Percentiles rank a stretch among this genome's conserved stretches.
Conservation (phyloP, 1,140 invertebrate genomes). For the Adelges cooleyi region DNA sequence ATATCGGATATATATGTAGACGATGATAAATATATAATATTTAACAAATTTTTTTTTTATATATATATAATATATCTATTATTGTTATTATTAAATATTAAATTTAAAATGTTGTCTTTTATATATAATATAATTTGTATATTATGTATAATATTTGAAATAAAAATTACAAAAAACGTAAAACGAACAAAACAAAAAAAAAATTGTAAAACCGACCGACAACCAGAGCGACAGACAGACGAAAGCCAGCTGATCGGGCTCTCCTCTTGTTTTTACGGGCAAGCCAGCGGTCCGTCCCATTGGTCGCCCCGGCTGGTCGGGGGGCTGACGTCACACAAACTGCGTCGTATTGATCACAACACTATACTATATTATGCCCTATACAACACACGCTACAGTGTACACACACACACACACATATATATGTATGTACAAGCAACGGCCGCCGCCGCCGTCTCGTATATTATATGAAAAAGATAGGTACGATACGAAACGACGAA, state of each 20-base stretch:
- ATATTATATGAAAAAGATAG: no score
- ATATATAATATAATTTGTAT: no score
- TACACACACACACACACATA: no score
- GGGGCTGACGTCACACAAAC: conserved; percentile 25
- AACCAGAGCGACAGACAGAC: conserved; percentile 25
- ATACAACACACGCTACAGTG: background rate
- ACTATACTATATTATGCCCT: background rate
- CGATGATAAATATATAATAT: no score
- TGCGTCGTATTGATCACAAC: conserved; percentile 28
- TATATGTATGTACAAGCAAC: no score
- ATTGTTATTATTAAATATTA: no score
- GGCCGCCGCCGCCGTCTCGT: no score
- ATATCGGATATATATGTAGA: no score
- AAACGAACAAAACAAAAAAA: conserved; percentile 25
- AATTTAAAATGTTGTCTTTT: no score
- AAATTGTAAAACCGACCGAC: conserved; percentile 17
- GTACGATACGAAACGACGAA: no score
- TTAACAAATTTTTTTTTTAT: no score
- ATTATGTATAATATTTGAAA: conserved; percentile 8
- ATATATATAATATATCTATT: background rate
- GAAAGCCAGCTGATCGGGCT: conserved; percentile 25
- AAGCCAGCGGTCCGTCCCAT: background rate
- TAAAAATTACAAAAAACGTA: conserved; percentile 26
- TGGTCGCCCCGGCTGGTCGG: background rate
- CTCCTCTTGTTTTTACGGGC: conserved; percentile 19